These are phyloP conservation scores for Schrankia costaestrigalis DNA, from an alignment of 2,888 invertebrate genomes.

Conservation along the genomic window DNA sequence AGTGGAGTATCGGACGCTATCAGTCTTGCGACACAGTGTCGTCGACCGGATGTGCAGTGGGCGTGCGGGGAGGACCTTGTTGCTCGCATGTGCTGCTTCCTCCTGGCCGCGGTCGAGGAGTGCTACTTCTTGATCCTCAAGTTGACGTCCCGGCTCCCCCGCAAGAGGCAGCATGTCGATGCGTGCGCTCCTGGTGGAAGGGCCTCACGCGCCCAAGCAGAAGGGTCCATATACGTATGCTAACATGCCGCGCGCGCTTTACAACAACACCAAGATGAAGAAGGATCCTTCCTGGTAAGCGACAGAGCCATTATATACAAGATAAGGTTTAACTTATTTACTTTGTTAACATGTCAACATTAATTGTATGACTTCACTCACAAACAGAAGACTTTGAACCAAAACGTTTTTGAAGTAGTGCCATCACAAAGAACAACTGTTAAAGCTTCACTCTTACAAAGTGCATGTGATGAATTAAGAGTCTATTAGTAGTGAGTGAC, in stretches of 20 bases:
- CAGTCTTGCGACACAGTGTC: too few species aligned
- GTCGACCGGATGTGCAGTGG: too few species aligned
- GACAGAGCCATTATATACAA: neutral
- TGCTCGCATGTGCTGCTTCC: constrained; percentile 56
- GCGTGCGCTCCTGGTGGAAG: constrained; percentile 65
- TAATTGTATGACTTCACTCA: too few species aligned
- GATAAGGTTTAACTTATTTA: neutral
- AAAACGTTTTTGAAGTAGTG: too few species aligned
- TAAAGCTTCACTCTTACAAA: too few species aligned
- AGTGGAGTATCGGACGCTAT: too few species aligned
- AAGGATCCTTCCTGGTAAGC: constrained; percentile 69
- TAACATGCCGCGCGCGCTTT: constrained; percentile 82
- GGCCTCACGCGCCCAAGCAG: constrained; percentile 51
- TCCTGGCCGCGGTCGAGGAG: constrained; percentile 52
- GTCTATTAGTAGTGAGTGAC: too few species aligned
- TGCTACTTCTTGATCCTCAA: constrained; percentile 39
- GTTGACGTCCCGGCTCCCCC: constrained; percentile 20
- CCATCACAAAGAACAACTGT: too few species aligned
- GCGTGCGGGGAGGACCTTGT: too few species aligned
- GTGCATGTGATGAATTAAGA: too few species aligned
- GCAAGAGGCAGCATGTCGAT: constrained; percentile 68
- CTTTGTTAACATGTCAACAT: neutral
- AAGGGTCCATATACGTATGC: constrained; percentile 80
- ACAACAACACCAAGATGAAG: constrained; percentile 79
- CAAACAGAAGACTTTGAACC: too few species aligned